These are phyloP conservation scores for Anoplopoma fimbria DNA, from an alignment of 2,113 vertebrate species.

Conservation along the genomic window DNA sequence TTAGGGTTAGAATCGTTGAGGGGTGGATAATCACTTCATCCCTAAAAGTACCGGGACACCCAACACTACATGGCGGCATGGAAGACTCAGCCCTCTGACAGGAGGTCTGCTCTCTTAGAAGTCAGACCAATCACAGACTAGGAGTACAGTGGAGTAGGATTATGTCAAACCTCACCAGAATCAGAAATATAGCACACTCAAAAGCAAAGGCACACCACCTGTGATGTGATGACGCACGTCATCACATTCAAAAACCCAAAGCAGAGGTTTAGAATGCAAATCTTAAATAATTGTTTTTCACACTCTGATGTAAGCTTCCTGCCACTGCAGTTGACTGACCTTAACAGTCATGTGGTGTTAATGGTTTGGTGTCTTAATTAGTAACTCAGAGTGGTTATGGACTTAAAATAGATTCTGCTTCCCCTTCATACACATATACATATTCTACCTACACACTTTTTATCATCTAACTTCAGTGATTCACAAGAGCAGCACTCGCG, in stretches of 20 bases:
- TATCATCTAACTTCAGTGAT: not conserved
- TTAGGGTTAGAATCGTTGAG: too few species aligned
- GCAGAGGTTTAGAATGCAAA: constrained; percentile 29
- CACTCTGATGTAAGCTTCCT: constrained; percentile 34
- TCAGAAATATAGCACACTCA: constrained; percentile 17
- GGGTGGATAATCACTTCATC: too few species aligned
- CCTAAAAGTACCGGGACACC: too few species aligned
- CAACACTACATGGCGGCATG: too few species aligned
- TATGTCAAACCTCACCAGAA: constrained; percentile 34
- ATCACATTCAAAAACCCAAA: constrained; percentile 44
- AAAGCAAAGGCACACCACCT: not conserved
- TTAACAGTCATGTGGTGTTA: too few species aligned
- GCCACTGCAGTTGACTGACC: constrained; percentile 6
- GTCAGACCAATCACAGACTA: constrained; percentile 8
- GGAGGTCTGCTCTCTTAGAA: constrained; percentile 6
- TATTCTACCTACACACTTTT: not conserved
- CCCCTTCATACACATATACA: not conserved
- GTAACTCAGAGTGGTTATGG: not conserved
- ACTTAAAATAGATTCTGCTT: not conserved
- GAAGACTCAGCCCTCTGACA: constrained; percentile 2
- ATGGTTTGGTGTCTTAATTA: constrained; percentile 6
- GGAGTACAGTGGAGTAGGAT: constrained; percentile 17
- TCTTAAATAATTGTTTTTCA: constrained; percentile 61
- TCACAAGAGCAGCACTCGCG: not conserved
- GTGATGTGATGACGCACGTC: constrained; percentile 68